These are phyloP conservation scores for Rhopalosiphum maidis DNA, from an alignment of 1,140 invertebrate species.

Conservation along the genomic window DNA sequence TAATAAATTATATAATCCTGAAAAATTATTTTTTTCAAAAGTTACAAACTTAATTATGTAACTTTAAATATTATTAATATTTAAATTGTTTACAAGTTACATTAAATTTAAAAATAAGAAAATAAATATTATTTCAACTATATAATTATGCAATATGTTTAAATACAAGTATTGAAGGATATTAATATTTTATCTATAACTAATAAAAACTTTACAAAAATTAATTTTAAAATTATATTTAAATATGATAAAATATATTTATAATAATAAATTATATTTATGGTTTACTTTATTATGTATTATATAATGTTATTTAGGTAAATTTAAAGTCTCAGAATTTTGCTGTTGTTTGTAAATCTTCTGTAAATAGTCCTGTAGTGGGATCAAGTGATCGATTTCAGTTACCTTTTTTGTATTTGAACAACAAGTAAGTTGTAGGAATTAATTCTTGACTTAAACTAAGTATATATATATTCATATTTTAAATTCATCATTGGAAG, in stretches of 20 bases:
- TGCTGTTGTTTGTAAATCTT: constrained; percentile 1
- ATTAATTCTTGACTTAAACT: background rate
- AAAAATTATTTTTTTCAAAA: background rate
- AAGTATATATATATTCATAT: background rate
- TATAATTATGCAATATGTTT: background rate
- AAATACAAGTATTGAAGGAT: background rate
- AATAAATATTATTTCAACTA: background rate
- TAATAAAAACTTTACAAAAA: too few species aligned
- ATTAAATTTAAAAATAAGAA: background rate
- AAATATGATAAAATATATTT: too few species aligned
- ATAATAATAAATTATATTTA: background rate
- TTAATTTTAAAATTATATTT: background rate
- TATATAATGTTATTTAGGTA: constrained; percentile 13
- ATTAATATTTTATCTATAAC: background rate
- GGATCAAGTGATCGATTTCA: constrained; percentile 71
- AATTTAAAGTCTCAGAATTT: background rate
- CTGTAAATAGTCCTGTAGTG: background rate
- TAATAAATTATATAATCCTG: background rate
- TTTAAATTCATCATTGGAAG: background rate
- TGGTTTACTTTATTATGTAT: background rate
- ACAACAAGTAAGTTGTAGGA: constrained; percentile 76
- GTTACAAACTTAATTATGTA: background rate
- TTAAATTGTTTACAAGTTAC: background rate
- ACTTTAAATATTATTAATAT: background rate
- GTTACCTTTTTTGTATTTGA: constrained; percentile 97